Base-by-base conservation (phyloP, 1,140 invertebrate genomes). In the Drosophila pallidifrons region DNA sequence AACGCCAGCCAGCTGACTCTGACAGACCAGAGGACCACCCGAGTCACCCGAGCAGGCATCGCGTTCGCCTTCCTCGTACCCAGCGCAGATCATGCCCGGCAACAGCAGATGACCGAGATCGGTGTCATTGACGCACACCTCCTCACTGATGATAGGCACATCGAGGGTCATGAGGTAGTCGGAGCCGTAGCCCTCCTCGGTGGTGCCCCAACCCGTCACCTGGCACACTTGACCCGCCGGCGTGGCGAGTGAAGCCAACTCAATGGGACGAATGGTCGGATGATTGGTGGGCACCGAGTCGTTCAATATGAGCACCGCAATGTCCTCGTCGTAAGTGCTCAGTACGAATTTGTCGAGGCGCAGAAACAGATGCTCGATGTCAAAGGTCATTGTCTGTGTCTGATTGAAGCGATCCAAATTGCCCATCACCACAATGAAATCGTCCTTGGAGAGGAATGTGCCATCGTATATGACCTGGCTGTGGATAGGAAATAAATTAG, bases 1-100 rank as follows among this genome's bases (percentile, higher is more conserved):
- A 11, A 96, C 90, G 8, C 96, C 96, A 25, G 94, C 94, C 60
- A 96, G 92, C 45, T 92, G 81, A 5, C 91, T 93, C 38, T 92
- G 76, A 72, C 93, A 93, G 8, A 94, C 89, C 60, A 96, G 79
- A 2, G 95, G 95, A 1, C 95, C 95, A 2, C 95, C 95, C 30
- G 94, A 95, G 79, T 95, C 95, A 75, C 93, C 91, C 0, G 15
- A 16, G 51, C 91, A 92, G 28, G 91, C 79, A 60, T 92, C 91
- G 2, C 61, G 61, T 51, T 86, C 76, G 3, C 91, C 91, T 58
- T 81, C 71, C 57, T 82, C 10, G 45, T 90, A 90, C 0, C 88
- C 90, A 10, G 91, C 91, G 76, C 91, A 92, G 4, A 92, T 58
- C 91, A 92, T 92, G 11, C 91, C 91, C 0, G 79, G 65, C 57